A percentile compares a stretch with the other conserved stretches of the same genome.
Conservation (phyloP, 2,797 vertebrate genomes). For the Leptodactylus fallax region DNA sequence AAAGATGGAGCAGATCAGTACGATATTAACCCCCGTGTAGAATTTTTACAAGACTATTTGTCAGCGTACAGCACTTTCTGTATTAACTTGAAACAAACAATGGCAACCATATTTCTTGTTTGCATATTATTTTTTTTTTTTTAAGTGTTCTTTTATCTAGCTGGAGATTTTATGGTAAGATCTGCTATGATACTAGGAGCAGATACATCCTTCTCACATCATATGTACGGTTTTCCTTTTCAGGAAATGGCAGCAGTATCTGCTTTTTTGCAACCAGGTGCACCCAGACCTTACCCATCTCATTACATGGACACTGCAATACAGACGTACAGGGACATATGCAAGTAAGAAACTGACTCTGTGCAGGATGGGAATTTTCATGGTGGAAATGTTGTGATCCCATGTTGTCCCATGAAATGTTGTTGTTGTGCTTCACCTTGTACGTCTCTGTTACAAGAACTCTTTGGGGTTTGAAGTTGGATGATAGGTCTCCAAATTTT, state of each 20-base stretch:
- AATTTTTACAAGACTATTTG: too few species aligned
- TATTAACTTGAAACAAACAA: too few species aligned
- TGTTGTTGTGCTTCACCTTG: not conserved
- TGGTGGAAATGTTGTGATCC: too few species aligned
- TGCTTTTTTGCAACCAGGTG: constrained; percentile 92
- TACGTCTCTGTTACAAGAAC: not conserved
- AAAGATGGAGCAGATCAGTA: too few species aligned
- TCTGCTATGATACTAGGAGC: not conserved
- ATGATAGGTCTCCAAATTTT: too few species aligned
- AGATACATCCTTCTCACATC: not conserved
- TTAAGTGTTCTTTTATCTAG: too few species aligned
- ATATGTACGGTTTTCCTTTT: not conserved
- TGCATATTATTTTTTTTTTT: too few species aligned
- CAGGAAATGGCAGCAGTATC: constrained; percentile 98
- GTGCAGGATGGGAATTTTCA: not conserved
- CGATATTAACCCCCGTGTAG: too few species aligned
- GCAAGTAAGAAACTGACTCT: constrained; percentile 84
- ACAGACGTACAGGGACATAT: constrained; percentile 95
- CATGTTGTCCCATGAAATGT: not conserved
- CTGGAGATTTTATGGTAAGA: too few species aligned
- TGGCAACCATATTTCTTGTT: too few species aligned
- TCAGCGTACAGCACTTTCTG: too few species aligned
- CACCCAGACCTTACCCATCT: constrained; percentile 90
- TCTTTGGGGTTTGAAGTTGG: too few species aligned
- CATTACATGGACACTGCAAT: constrained; percentile 99